Base-by-base conservation (phyloP, 2,888 invertebrate species). In the Drosophila helvetica region DNA sequence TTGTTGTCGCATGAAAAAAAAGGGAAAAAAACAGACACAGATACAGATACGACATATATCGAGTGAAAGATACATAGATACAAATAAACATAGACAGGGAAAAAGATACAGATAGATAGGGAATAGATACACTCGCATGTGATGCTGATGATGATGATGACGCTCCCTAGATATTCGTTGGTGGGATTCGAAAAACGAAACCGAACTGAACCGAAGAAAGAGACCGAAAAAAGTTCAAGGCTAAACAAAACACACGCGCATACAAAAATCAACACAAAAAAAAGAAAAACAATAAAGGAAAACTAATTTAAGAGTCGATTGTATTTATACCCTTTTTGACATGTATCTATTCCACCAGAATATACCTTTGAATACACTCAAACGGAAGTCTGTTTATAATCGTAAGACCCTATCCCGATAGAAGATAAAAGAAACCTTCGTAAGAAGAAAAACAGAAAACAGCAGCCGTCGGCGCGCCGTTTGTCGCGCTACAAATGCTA, bases 141-240 rank as follows among this genome's bases (percentile, higher is more conserved):
- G 70, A 70, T 79, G 77, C 59, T 66, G 43, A 43, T 60, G 57
- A 48, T 70, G 46, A 47, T 69, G 12, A 15, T 6, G 12, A 38
- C 7, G 38, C 38, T n/a, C 2, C 38, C 52, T 55, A 75, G 47
- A 76, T 73, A 68, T 57, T 78, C 27, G 61, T 74, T 72, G 68
- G 69, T 56, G 48, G 47, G 22, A 42, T n/a, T 64, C 43, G 43
- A 72, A 71, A 54, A 46, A 65, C 42, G 61, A 72, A 25, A 25
- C 25, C 25, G 25, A 25, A 25, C 25, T 1, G 25, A 25, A 25
- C 7, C 27, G 8, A 27, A 22, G 22, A 22, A 22, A 22, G 5
- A 19, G 56, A 51, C 53, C 50, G 33, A 69, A 86, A 84, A 86
- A 88, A 83, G 83, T 83, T 83, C 83, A 83, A 83, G 83, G 83